Evolutionary conservation across 2,113 vertebrate species (phyloP).

Genomic region (Calidris pygmaea): DNA sequence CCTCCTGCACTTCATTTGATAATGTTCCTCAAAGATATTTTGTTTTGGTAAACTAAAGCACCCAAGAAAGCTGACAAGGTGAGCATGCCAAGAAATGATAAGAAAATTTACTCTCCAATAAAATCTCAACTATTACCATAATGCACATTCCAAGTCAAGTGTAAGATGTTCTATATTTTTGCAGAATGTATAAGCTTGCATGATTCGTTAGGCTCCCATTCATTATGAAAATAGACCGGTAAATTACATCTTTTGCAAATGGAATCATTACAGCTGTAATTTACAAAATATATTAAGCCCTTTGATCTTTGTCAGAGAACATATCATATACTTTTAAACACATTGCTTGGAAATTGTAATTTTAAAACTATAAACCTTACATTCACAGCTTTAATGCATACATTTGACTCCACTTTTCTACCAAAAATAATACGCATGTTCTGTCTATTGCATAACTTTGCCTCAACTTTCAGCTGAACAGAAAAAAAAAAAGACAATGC

Average conservation of each 20-base stretch:
- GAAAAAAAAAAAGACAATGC: slow-evolving; percentile 13
- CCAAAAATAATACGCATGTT: slow-evolving; percentile 32
- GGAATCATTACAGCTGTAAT: slow-evolving; percentile 75
- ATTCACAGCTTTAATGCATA: slow-evolving; percentile 49
- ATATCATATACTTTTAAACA: slow-evolving; percentile 71
- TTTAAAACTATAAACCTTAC: slow-evolving; percentile 59
- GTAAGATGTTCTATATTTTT: slow-evolving; percentile 48
- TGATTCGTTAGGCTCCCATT: slow-evolving; percentile 74
- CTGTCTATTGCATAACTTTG: neutral
- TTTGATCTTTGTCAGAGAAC: slow-evolving; percentile 72
- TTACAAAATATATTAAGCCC: slow-evolving; percentile 77
- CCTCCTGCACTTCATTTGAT: neutral
- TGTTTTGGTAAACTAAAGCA: neutral
- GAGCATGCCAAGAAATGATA: neutral
- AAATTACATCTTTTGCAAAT: slow-evolving; percentile 79
- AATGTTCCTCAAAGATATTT: neutral
- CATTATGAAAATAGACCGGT: slow-evolving; percentile 72
- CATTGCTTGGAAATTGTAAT: slow-evolving; percentile 63
- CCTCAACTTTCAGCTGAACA: neutral
- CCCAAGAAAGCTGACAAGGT: neutral
- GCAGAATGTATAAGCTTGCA: slow-evolving; percentile 61
- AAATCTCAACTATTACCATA: slow-evolving; percentile 42
- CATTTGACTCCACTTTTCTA: slow-evolving; percentile 40
- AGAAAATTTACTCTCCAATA: slow-evolving; percentile 9
- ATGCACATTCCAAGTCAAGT: slow-evolving; percentile 42